Conservation (phyloP, 2,113 vertebrate genomes). For the Rissa tridactyla region DNA sequence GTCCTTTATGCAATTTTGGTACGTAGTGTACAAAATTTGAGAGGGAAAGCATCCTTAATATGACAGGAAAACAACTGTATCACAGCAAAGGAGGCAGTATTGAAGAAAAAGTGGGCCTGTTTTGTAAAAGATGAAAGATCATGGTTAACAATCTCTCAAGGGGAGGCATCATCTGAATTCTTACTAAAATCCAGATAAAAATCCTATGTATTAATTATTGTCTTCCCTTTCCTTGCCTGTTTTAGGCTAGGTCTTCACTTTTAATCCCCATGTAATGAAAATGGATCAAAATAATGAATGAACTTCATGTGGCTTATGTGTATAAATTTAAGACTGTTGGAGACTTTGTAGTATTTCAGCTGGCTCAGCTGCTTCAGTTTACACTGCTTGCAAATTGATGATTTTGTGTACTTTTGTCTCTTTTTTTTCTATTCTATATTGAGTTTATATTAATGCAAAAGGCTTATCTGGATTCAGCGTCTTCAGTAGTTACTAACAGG, state of each 20-base stretch:
- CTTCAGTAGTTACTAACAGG: background rate
- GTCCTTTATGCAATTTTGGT: background rate
- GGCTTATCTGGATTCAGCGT: background rate
- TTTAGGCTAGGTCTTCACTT: background rate
- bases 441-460: background rate
- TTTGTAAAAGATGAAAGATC: background rate
- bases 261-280: background rate
- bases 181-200: background rate
- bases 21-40: background rate
- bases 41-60: background rate
- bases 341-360: background rate
- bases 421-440: background rate
- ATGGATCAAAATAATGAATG: background rate
- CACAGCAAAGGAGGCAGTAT: background rate
- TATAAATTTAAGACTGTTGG: background rate
- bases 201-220: background rate
- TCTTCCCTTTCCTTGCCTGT: background rate
- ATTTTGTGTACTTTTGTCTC: background rate
- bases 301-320: background rate
- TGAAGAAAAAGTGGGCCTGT: background rate
- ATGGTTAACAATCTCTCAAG: background rate
- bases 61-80: background rate
- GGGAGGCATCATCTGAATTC: background rate
- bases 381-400: background rate
- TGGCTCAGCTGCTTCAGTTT: background rate